These are phyloP conservation scores for Strongylocentrotus purpuratus DNA, from an alignment of 35 echinoderm and acorn worm genomes.

Conservation along the genomic window DNA sequence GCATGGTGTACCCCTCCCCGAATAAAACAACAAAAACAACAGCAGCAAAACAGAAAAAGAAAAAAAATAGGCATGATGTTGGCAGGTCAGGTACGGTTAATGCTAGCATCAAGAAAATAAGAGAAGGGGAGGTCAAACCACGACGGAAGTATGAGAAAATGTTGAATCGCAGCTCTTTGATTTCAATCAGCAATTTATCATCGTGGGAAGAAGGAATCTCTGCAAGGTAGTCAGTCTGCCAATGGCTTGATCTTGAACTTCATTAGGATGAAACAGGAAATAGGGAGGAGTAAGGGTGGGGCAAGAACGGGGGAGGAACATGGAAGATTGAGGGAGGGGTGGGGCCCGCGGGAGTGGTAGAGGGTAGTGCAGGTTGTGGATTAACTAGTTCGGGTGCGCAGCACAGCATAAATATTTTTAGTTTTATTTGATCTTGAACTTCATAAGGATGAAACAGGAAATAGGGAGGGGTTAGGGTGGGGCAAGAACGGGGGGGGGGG, in stretches of 20 bases:
- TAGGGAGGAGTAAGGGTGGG: neutral
- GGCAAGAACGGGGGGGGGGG: neutral
- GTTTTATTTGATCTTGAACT: constrained; percentile 18
- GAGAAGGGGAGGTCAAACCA: constrained; percentile 4
- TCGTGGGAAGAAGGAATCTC: neutral
- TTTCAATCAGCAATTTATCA: constrained; percentile 12
- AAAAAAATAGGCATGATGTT: no score
- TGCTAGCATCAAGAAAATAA: neutral
- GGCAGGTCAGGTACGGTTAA: no score
- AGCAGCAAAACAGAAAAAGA: no score
- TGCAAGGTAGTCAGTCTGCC: neutral
- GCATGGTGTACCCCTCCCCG: no score
- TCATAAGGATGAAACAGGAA: neutral
- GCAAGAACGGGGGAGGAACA: neutral
- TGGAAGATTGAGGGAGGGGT: neutral
- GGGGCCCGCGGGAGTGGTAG: neutral
- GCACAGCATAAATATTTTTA: no score
- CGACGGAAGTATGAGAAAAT: constrained; percentile 16
- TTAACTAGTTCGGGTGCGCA: no score
- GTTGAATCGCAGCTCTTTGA: neutral
- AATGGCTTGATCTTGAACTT: neutral
- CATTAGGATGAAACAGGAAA: neutral
- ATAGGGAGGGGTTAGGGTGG: neutral
- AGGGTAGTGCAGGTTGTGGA: no score
- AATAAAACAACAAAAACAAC: no score